Evolutionary conservation across 2,888 invertebrate genomes (phyloP).

Genomic region (Himalopsyche kuldschensis): DNA sequence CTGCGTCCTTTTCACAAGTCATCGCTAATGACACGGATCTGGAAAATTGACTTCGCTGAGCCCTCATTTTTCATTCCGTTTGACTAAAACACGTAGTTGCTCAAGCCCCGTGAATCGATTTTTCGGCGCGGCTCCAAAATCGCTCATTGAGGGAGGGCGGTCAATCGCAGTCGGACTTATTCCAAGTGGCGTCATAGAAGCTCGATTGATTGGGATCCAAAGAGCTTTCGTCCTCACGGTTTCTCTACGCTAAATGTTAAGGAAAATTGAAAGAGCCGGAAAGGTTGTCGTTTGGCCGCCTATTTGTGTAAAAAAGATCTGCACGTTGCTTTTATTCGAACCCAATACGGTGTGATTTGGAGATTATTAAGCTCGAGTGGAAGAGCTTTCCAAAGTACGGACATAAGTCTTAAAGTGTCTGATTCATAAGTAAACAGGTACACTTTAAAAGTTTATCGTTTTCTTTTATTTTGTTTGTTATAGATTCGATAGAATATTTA

Average conservation of each 20-base stretch:
- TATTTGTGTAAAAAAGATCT: neutral
- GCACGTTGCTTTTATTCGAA: neutral
- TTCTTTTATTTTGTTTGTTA: neutral
- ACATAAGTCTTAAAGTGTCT: neutral
- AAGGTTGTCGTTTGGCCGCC: neutral
- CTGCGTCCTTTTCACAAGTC: neutral
- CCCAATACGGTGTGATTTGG: neutral
- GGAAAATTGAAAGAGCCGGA: neutral
- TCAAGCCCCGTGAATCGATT: neutral
- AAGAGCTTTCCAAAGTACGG: neutral
- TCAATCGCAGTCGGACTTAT: neutral
- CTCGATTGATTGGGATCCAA: neutral
- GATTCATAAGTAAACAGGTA: neutral
- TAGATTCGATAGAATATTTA: no score
- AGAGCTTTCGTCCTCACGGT: neutral
- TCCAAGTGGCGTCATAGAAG: neutral
- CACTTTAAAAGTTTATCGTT: neutral
- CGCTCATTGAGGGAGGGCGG: neutral
- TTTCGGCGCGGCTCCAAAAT: neutral
- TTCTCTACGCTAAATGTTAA: neutral
- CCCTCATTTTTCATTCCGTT: slow-evolving; percentile 17
- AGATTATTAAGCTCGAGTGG: neutral
- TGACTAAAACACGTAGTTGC: neutral
- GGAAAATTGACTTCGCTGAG: neutral
- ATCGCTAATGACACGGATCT: neutral